Evolutionary conservation across 2,888 invertebrate species (phyloP).

Genomic region (Latrodectus hesperus): DNA sequence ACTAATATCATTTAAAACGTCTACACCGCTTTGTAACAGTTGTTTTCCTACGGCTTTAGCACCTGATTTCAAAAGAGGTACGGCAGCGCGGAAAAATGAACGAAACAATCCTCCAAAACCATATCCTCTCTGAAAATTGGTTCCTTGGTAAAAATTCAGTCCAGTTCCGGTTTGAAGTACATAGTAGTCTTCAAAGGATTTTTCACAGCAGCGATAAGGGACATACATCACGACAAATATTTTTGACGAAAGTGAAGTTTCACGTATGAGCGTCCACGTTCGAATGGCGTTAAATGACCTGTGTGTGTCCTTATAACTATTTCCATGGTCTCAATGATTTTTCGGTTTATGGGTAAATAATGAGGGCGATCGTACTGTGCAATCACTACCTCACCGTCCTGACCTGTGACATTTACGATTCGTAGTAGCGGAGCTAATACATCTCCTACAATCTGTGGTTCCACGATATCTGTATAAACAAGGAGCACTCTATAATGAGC

Average conservation of each 20-base stretch:
- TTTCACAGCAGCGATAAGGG: background rate
- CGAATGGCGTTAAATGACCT: background rate
- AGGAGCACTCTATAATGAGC: background rate
- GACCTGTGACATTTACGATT: background rate
- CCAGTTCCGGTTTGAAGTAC: background rate
- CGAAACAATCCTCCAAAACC: too few relatives aligned
- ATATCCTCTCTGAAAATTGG: background rate
- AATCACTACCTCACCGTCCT: constrained; percentile 4
- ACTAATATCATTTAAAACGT: background rate
- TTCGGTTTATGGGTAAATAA: background rate
- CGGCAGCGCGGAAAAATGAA: background rate
- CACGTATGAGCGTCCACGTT: background rate
- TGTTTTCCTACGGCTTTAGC: background rate
- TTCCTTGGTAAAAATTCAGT: background rate
- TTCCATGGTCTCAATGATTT: background rate
- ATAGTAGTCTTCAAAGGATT: background rate
- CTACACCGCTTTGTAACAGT: background rate
- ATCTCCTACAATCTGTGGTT: constrained; percentile 24
- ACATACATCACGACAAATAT: background rate
- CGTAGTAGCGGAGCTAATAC: background rate
- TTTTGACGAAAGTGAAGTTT: background rate
- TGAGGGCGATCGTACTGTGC: background rate
- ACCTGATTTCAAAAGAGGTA: background rate
- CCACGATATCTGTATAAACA: constrained; percentile 8
- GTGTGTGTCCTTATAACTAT: background rate